Evolutionary conservation across 2,113 vertebrate species (phyloP).

Genomic region (Strix aluco): DNA sequence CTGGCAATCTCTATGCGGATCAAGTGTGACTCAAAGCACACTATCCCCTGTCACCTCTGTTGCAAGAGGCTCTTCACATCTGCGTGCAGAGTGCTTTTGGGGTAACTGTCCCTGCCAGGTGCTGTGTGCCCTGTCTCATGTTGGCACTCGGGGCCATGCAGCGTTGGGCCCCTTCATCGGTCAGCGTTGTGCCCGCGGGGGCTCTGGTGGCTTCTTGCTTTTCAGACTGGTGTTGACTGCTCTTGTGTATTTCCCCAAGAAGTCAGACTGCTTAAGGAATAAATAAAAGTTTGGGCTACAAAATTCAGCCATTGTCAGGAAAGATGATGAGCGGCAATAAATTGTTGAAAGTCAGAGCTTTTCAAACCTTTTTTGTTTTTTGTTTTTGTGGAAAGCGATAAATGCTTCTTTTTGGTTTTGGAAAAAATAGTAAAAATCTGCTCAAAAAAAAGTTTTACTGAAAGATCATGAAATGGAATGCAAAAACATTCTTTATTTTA

Average conservation of each 20-base stretch:
- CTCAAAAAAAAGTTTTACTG: background rate
- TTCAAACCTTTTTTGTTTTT: background rate
- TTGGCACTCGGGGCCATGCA: accelerated
- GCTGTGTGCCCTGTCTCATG: accelerated
- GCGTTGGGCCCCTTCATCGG: accelerated
- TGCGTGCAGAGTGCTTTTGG: too few relatives aligned
- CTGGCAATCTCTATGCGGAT: accelerated
- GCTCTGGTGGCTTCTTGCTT: background rate
- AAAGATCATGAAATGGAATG: background rate
- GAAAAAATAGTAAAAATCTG: background rate
- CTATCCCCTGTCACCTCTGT: accelerated
- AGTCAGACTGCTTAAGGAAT: background rate
- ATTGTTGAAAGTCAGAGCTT: background rate
- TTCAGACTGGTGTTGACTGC: background rate
- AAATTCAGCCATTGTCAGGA: background rate
- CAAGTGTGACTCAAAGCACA: accelerated
- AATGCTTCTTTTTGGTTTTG: background rate
- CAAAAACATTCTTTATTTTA: background rate
- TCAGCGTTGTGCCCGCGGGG: too few relatives aligned
- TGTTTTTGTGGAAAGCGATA: background rate
- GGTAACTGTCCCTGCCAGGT: background rate
- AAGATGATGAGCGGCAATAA: background rate
- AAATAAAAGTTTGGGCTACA: background rate
- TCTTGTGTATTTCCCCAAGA: background rate
- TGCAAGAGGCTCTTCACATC: background rate